A percentile compares a stretch with the other conserved stretches of the same genome.
phyloP scores from a whole-genome alignment of 2,888 invertebrate genomes.

The Hyposoter didymator region DNA sequence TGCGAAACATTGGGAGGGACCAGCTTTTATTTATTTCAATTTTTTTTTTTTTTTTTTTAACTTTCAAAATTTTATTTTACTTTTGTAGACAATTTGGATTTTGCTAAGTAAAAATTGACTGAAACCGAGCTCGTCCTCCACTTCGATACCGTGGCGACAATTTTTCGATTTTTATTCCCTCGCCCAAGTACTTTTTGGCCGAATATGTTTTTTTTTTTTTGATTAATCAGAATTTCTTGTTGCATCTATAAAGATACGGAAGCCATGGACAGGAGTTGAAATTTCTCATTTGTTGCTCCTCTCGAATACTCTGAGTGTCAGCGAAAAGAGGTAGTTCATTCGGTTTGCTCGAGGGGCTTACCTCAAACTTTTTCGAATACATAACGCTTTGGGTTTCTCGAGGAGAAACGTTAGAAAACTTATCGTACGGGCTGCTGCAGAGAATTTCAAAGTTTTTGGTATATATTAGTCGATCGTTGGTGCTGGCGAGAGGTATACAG shows the following conservation, averaged over 20 bases:
- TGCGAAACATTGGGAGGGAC: not conserved
- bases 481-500: not conserved
- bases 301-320: not conserved
- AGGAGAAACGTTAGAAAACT: conserved; percentile 19
- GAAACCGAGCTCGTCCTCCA: too few relatives aligned
- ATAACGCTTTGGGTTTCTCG: not conserved
- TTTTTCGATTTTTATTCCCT: not conserved
- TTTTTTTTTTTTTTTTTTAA: too few relatives aligned
- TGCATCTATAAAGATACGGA: not conserved
- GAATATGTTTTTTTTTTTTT: not conserved
- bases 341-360: conserved; percentile 9
- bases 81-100: too few relatives aligned
- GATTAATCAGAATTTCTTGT: not conserved
- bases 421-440: conserved; percentile 3
- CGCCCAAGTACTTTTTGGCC: not conserved
- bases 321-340: conserved; percentile 28
- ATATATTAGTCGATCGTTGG: conserved; percentile 1
- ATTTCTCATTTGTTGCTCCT: conserved; percentile 9
- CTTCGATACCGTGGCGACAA: too few relatives aligned
- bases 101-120: too few relatives aligned
- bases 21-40: not conserved
- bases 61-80: too few relatives aligned
- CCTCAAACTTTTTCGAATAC: conserved; percentile 27
- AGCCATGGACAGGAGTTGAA: not conserved
- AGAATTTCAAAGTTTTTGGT: conserved; percentile 37